Evolutionary conservation across 1,140 invertebrate genomes (phyloP).

Genomic region (Drepana arcuata): DNA sequence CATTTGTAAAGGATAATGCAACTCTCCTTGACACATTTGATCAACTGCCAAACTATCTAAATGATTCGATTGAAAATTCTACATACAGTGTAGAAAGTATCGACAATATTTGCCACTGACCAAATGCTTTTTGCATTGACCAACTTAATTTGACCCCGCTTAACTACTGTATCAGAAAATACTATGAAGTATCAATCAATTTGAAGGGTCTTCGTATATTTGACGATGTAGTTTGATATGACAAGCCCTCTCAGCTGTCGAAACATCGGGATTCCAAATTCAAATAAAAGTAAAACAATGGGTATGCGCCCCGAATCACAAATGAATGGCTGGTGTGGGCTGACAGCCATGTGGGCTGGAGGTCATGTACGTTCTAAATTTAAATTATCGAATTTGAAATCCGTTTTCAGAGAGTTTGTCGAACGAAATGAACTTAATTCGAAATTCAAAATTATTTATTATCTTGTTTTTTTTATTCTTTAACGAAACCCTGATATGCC

Average conservation of each 20-base stretch:
- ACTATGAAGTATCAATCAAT: not conserved
- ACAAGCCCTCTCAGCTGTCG: conserved; percentile 30
- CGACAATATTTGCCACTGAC: conserved; percentile 13
- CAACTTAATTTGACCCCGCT: conserved; percentile 4
- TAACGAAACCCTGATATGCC: too few species aligned
- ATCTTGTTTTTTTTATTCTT: too few species aligned
- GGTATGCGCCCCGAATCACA: conserved; percentile 54
- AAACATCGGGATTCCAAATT: conserved; percentile 48
- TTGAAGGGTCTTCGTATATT: conserved; percentile 8
- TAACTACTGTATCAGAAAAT: too few species aligned
- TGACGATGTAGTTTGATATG: conserved; percentile 12
- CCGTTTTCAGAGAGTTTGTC: conserved; percentile 13
- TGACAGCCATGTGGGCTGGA: conserved; percentile 58
- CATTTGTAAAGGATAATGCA: too few species aligned
- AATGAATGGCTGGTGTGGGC: conserved; percentile 49
- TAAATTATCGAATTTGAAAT: conserved; percentile 31
- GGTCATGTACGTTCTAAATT: conserved; percentile 51
- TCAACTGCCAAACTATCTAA: conserved; percentile 14
- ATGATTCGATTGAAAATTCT: too few species aligned
- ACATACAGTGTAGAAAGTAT: conserved; percentile 18
- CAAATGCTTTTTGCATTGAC: conserved; percentile 10
- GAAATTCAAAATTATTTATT: too few species aligned
- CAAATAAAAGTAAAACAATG: conserved; percentile 64
- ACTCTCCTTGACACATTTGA: too few species aligned
- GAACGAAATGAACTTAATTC: too few species aligned